Percentiles rank a stretch among this genome's conserved stretches.
Evolutionary conservation across 1,140 invertebrate species (phyloP).

Genomic region (Laodelphax striatellus): DNA sequence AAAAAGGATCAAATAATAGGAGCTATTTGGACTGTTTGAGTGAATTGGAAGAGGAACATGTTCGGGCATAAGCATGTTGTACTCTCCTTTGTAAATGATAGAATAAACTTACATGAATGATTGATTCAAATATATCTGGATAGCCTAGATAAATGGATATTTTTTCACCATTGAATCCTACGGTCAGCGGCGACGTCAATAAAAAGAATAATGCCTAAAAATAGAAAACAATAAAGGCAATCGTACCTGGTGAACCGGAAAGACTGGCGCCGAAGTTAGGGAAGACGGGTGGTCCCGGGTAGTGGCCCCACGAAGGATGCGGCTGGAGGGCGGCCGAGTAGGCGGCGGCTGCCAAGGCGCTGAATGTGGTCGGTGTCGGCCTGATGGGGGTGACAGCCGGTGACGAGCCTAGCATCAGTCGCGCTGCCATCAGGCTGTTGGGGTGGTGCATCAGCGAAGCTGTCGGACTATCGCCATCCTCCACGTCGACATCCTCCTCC

Average conservation of each 20-base stretch:
- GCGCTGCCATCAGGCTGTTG: conserved; percentile 7
- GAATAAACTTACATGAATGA: no score
- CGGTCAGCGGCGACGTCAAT: no score
- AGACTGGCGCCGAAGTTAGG: conserved; percentile 21
- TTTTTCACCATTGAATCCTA: no score
- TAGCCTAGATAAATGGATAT: no score
- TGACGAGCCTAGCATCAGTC: conserved; percentile 15
- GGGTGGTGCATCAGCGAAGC: conserved; percentile 17
- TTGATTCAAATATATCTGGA: no score
- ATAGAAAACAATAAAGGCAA: no score
- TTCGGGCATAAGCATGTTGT: no score
- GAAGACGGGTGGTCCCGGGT: conserved; percentile 21
- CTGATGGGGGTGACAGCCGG: conserved; percentile 22
- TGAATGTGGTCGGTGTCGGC: conserved; percentile 27
- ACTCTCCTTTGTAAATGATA: no score
- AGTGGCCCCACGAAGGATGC: conserved; percentile 17
- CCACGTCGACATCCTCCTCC: conserved; percentile 15
- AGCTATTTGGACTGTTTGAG: no score
- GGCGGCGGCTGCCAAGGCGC: conserved; percentile 23
- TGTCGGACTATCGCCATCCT: conserved; percentile 19
- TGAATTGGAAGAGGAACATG: no score
- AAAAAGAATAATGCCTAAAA: no score
- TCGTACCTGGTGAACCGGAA: conserved; percentile 25
- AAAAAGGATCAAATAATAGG: no score
- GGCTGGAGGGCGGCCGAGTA: conserved; percentile 21